Conservation (phyloP, 2,888 invertebrate genomes). For the Adelognathus sp. region DNA sequence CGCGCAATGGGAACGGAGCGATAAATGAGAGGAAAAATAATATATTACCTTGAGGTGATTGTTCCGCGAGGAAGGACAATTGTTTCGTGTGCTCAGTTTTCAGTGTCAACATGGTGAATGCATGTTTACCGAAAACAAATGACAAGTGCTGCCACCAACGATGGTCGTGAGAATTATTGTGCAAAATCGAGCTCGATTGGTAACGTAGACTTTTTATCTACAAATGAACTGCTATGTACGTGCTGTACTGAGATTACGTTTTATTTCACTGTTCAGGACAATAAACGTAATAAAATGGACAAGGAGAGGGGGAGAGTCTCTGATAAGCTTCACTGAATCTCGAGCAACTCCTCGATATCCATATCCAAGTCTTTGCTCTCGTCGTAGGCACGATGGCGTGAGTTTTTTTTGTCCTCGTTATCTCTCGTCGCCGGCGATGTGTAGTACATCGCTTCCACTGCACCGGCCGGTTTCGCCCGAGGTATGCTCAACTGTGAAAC, state of each 20-base stretch:
- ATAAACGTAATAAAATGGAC: no score
- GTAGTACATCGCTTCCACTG: slow-evolving; percentile 76
- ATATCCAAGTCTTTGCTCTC: slow-evolving; percentile 71
- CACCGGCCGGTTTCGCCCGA: slow-evolving; percentile 75
- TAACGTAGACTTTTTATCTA: no score
- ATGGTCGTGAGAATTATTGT: no score
- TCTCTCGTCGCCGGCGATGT: slow-evolving; percentile 41
- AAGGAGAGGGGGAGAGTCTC: no score
- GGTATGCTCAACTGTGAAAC: slow-evolving; percentile 70
- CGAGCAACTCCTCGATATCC: slow-evolving; percentile 75
- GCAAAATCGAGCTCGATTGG: no score
- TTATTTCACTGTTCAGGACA: no score
- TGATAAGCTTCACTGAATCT: slow-evolving; percentile 64
- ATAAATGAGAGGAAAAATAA: no score
- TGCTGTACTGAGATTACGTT: no score
- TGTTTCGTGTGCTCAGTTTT: slow-evolving; percentile 84
- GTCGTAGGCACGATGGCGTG: slow-evolving; percentile 42
- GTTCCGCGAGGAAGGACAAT: slow-evolving; percentile 82
- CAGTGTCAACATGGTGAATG: slow-evolving; percentile 67
- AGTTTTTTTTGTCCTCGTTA: neutral
- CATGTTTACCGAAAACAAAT: no score
- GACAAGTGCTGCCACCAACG: no score
- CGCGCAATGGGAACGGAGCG: no score
- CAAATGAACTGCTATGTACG: no score
- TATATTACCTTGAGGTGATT: slow-evolving; percentile 81